These are phyloP conservation scores for Biston stratarius DNA, from an alignment of 2,888 invertebrate genomes.

Conservation along the genomic window DNA sequence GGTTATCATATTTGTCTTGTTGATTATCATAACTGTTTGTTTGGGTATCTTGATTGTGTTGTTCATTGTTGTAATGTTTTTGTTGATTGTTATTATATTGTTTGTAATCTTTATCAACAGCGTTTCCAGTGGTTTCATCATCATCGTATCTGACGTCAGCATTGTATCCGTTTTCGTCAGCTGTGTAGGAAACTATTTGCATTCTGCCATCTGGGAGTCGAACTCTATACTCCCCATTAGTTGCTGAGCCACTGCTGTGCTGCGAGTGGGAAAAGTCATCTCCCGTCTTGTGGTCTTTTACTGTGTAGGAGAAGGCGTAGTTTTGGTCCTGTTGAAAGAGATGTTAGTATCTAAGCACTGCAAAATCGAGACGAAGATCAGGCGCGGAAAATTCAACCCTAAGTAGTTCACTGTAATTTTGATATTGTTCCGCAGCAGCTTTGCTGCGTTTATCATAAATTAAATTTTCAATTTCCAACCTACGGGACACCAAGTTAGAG, in stretches of 20 bases:
- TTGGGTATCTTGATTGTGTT: conserved; percentile 28
- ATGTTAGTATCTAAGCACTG: neutral
- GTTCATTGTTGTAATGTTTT: conserved; percentile 26
- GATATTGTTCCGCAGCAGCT: no score
- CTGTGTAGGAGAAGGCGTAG: conserved; percentile 89
- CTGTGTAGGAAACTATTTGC: conserved; percentile 89
- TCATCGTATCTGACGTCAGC: conserved; percentile 89
- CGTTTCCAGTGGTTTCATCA: conserved; percentile 51
- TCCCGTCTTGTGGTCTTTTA: conserved; percentile 87
- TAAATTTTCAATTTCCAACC: no score
- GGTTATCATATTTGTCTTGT: conserved; percentile 18
- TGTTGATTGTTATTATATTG: conserved; percentile 38
- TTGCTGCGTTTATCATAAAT: no score
- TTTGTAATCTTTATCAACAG: conserved; percentile 47
- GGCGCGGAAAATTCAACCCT: no score
- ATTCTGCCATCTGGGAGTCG: conserved; percentile 89
- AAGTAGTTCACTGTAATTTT: no score
- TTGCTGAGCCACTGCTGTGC: conserved; percentile 87
- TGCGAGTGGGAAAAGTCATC: conserved; percentile 90
- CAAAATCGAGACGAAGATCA: no score
- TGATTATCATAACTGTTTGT: conserved; percentile 36
- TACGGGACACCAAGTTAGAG: neutral
- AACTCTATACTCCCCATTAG: conserved; percentile 89
- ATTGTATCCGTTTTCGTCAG: conserved; percentile 89
- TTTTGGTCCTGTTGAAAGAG: conserved; percentile 71